phyloP scores from a whole-genome alignment of 2,888 invertebrate species.

The Caenorhabditis angaria region DNA sequence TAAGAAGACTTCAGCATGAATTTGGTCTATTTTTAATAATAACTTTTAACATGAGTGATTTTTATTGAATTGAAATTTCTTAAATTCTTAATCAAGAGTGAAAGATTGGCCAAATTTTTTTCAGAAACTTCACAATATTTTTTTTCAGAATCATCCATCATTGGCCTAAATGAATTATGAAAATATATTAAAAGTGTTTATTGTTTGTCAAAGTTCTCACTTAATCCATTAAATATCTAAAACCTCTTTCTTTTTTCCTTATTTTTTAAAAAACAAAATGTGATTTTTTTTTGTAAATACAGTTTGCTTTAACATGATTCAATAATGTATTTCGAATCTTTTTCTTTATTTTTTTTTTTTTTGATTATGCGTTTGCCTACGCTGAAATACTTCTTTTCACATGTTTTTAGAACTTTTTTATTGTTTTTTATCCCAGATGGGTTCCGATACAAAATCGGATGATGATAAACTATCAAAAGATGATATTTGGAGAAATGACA shows the following conservation, averaged over 20 bases:
- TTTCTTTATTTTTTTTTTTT: constrained; percentile 4
- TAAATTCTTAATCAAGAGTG: constrained; percentile 1
- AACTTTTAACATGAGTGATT: not conserved
- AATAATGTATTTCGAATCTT: not conserved
- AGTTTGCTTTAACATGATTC: not conserved
- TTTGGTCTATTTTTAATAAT: constrained; percentile 1
- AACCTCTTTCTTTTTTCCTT: constrained; percentile 3
- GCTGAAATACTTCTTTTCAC: not conserved
- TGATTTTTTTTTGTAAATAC: not conserved
- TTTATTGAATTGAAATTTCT: not conserved
- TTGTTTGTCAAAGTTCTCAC: not conserved
- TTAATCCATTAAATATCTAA: constrained; percentile 3
- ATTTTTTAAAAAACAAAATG: not conserved
- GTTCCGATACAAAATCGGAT: not conserved
- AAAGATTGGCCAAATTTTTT: not conserved
- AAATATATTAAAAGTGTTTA: constrained; percentile 7
- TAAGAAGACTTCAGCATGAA: constrained; percentile 17
- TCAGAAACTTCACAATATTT: constrained; percentile 3
- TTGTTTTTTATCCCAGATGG: constrained; percentile 4
- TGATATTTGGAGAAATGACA: constrained; percentile 16
- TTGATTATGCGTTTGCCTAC: constrained; percentile 13
- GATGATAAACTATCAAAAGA: not conserved
- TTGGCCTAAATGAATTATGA: constrained; percentile 14
- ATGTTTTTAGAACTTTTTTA: not conserved
- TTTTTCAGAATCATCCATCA: constrained; percentile 38